Base-by-base conservation (phyloP, 2,888 invertebrate genomes). In the Linnaemya tessellans region DNA sequence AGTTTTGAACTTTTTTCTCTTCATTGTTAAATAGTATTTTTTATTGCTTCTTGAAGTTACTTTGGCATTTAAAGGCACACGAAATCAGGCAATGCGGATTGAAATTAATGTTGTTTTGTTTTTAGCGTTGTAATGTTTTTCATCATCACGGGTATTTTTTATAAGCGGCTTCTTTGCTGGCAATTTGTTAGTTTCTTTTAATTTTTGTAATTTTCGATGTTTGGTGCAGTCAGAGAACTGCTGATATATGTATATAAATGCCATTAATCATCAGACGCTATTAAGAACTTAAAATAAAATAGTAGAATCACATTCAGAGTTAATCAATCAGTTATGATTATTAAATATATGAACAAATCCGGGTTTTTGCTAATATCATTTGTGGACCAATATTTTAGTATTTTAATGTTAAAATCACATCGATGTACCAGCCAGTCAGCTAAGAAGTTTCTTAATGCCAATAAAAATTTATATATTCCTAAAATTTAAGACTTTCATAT, bases 1-100 rank as follows among this genome's bases (percentile, higher is more conserved):
- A 51, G 3, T 60, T 62, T 62, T 18, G 18, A 30, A 8, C 25
- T 70, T 51, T 11, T 70, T 41, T 11, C 67, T 58, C 7, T 46
- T 56, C 58, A 7, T 78, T 51, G 38, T 13, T 49, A 11, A 15
- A 41, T 13, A 20, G 20, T 65, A 11, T 7, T 46, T 15, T 30
- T 30, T 56, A 41, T 20, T 38, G 18, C 49, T 65, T 13, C 41
- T 25, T 43, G 54, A 18, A 58, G 25, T 68, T 60, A 68, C 80
- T 77, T 77, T 82, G 75, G 75, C 81, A 82, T 82, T 82, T 77
- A 70, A 82, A 70, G 68, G 62, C 62, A 82, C 70, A 70, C 20
- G 25, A 77, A 82, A 77, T 64, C 46, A 18, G 70, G 46, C 38
- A 64, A 64, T 70, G 54, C 43, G 56, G 56, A 70, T 64, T 77